Conservation (phyloP, 2,888 invertebrate genomes). For the Luperina testacea region DNA sequence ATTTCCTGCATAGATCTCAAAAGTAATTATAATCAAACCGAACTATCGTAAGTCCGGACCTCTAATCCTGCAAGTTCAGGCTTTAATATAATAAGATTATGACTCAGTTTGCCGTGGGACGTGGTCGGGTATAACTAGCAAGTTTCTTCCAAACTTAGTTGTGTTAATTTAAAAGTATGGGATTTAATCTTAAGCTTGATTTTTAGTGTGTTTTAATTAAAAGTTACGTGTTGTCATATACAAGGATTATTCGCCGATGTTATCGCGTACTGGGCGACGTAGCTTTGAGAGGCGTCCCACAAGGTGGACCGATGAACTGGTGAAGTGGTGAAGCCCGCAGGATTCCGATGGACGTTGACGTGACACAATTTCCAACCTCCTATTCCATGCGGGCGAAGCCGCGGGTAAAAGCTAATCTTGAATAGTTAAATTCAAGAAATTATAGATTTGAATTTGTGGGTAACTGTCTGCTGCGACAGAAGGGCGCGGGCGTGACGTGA, state of each 20-base stretch:
- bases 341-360: not conserved
- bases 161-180: slow-evolving; percentile 37
- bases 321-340: too few species aligned
- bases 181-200: slow-evolving; percentile 5
- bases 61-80: slow-evolving; percentile 44
- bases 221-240: not conserved
- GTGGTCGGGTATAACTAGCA: slow-evolving; percentile 9
- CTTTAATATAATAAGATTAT: slow-evolving; percentile 40
- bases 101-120: slow-evolving; percentile 23
- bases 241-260: too few species aligned
- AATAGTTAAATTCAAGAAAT: too few species aligned
- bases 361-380: not conserved
- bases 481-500: too few species aligned
- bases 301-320: too few species aligned
- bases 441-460: not conserved
- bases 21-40: slow-evolving; percentile 45
- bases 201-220: not conserved
- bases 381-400: not conserved
- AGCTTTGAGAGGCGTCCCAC: too few species aligned
- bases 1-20: slow-evolving; percentile 28
- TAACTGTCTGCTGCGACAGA: not conserved
- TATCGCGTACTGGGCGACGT: too few species aligned
- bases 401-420: too few species aligned
- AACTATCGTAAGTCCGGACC: slow-evolving; percentile 28
- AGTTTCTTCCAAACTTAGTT: slow-evolving; percentile 25